Percentiles rank a stretch among this genome's conserved stretches.
Evolutionary conservation across 1,140 invertebrate species (phyloP).

Genomic region (Heliconius nattereri): DNA sequence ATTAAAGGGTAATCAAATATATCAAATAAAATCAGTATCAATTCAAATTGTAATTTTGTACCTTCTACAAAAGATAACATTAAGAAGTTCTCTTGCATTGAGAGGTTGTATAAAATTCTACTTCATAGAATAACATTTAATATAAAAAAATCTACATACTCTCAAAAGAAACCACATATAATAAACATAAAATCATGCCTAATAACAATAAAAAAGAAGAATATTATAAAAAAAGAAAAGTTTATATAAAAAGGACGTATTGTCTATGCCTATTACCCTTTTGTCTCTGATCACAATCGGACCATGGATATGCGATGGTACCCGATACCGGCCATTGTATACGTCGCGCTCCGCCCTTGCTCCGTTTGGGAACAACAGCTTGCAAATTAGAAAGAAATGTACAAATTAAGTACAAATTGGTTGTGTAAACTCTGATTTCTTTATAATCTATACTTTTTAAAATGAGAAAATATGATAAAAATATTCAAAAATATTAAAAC

Average conservation of each 20-base stretch:
- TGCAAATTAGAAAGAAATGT: conserved; percentile 41
- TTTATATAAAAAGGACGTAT: conserved; percentile 15
- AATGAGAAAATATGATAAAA: neutral
- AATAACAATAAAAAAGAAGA: conserved; percentile 13
- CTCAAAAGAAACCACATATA: neutral
- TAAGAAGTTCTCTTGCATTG: conserved; percentile 7
- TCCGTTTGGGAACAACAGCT: conserved; percentile 43
- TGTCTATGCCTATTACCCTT: conserved; percentile 38
- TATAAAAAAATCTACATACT: neutral
- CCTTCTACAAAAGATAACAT: neutral
- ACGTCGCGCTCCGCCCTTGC: conserved; percentile 39
- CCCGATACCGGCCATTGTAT: conserved; percentile 40
- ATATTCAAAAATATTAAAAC: neutral
- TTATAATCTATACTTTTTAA: neutral
- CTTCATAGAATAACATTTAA: neutral
- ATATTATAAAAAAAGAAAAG: conserved; percentile 13
- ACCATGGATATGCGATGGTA: conserved; percentile 38
- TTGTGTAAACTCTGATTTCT: conserved; percentile 21
- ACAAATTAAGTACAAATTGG: conserved; percentile 30
- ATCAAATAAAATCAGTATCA: neutral
- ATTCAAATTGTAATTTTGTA: neutral
- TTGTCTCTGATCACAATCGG: conserved; percentile 38
- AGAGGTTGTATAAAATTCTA: conserved; percentile 22
- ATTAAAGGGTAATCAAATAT: neutral
- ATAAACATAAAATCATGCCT: conserved; percentile 14